These are phyloP conservation scores for Perizoma affinitatum DNA, from an alignment of 2,888 invertebrate genomes.

Conservation along the genomic window DNA sequence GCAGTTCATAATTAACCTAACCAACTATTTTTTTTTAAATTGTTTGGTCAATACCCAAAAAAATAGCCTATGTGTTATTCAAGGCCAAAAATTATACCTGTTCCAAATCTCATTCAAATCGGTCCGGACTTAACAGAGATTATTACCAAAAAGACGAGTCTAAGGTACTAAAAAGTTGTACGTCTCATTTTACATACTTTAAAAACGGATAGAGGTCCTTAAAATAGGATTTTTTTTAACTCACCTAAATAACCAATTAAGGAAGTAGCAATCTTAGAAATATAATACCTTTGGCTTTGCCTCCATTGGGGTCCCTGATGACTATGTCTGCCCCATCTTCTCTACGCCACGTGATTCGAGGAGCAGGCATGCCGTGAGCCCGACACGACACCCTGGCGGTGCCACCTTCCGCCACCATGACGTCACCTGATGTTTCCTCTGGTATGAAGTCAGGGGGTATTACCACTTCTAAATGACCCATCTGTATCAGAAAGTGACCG, in stretches of 20 bases:
- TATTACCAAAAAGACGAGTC: no score
- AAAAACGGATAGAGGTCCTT: no score
- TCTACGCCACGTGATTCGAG: slow-evolving; percentile 92
- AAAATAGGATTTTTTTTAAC: no score
- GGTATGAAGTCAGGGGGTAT: slow-evolving; percentile 95
- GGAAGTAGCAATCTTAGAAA: background rate
- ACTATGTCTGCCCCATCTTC: slow-evolving; percentile 93
- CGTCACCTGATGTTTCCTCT: slow-evolving; percentile 94
- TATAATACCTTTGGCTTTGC: slow-evolving; percentile 84
- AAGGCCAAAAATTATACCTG: no score
- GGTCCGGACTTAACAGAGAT: no score
- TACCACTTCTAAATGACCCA: slow-evolving; percentile 93
- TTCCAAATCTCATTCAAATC: no score
- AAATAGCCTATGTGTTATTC: no score
- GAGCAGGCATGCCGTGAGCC: slow-evolving; percentile 91
- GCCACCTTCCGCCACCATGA: slow-evolving; percentile 94
- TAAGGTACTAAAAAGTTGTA: no score
- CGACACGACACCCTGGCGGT: slow-evolving; percentile 86
- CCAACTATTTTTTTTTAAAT: no score
- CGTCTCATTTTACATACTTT: no score
- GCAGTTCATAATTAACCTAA: no score
- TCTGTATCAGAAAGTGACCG: slow-evolving; percentile 75
- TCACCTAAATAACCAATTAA: background rate
- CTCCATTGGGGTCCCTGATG: slow-evolving; percentile 87
- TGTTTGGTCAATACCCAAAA: no score